Evolutionary conservation across 2,113 vertebrate species (phyloP).

Genomic region (Protobothrops mucrosquamatus): DNA sequence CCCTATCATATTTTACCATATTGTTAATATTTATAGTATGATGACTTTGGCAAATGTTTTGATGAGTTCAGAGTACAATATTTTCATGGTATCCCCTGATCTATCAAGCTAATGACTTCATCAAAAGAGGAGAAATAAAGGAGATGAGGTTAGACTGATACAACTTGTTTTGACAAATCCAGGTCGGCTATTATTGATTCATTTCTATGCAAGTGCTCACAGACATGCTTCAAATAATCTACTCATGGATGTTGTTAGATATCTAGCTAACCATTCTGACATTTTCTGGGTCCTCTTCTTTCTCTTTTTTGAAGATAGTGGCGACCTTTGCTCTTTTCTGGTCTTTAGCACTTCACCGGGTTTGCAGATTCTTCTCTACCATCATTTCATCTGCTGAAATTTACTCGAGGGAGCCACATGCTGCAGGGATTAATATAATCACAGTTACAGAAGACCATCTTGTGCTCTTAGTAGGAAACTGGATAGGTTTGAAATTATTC

Average conservation of each 20-base stretch:
- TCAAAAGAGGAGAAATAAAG: background rate
- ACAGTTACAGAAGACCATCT: too few species aligned
- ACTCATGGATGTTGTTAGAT: background rate
- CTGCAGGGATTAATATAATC: too few species aligned
- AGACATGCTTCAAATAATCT: background rate
- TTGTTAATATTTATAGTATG: background rate
- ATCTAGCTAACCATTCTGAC: too few species aligned
- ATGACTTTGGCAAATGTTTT: background rate
- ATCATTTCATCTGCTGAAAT: too few species aligned
- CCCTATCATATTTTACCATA: background rate
- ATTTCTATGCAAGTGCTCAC: background rate
- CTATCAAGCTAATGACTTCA: background rate
- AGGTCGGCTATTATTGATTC: background rate
- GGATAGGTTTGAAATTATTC: too few species aligned
- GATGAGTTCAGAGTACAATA: background rate
- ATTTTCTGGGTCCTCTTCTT: too few species aligned
- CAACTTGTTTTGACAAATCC: background rate
- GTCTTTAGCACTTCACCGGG: too few species aligned
- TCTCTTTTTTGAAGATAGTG: too few species aligned
- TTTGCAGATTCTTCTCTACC: too few species aligned
- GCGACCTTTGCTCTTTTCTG: too few species aligned
- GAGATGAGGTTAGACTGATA: background rate
- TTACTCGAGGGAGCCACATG: too few species aligned
- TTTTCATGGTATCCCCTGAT: background rate
- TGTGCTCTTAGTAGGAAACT: too few species aligned